Evolutionary conservation across 64 coral and sea anemone genomes (phyloP), one percentile per base, ranked within the genome.

Genomic region (Orbicella faveolata): DNA sequence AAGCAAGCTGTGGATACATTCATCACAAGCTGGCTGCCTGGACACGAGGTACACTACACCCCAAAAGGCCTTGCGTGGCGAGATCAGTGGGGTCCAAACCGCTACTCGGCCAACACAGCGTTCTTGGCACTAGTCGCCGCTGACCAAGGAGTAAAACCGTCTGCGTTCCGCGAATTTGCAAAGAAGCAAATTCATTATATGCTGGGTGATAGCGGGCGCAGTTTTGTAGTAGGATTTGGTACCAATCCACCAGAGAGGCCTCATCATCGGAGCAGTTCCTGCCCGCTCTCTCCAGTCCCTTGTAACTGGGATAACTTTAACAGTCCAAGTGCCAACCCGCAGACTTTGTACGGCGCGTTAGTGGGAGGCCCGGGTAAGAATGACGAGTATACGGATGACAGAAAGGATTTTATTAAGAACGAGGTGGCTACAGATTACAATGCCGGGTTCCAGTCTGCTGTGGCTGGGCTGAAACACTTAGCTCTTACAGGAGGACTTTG

Each of bases 351-450:
- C 52, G 91, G 91, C 3, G 85, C 91, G 3, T 54, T 93, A 61
- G 91, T 93, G 1, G 91, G 91, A 48, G 91, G 91, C 10, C 91
- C 91, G 69, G 85, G 73, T 20, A 80, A 44, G 44, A 74, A 88
- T 74, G 91, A 88, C 25, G 39, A 80, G 30, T 93, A 93, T 36
- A 15, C 59, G 55, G 91, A 93, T 21, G 73, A 81, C 30, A 52
- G 91, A 67, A 77, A 51, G 33, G 91, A 93, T 82, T 93, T 68
- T 52, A 80, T 87, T 23, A 93, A 69, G 76, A 93, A 93, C 30
- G 91, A 92, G 39, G 83, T 92, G 23, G 83, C 90, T 33, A 77
- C 80, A 73, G 90, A 92, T 53, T 92, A 92, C 83, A 92, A 92
- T 55, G 90, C 90, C 59, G 90, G 90, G 34, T 92, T 92, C 62